Evolutionary conservation across 2,888 invertebrate genomes (phyloP).

Genomic region (Dascillus cervinus): DNA sequence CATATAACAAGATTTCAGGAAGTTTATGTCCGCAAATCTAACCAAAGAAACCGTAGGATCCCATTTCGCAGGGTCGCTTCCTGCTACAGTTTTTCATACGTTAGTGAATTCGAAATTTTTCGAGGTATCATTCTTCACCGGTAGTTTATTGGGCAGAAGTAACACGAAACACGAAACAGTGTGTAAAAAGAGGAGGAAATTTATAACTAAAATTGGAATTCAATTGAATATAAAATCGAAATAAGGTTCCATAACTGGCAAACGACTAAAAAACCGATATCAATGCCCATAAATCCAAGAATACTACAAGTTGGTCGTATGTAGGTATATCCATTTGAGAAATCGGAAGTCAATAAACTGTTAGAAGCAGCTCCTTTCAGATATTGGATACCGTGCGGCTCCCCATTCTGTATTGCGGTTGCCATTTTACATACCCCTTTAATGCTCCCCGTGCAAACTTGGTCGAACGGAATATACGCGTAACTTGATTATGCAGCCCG

Average conservation of each 20-base stretch:
- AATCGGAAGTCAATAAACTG: conserved; percentile 18
- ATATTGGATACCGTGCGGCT: conserved; percentile 15
- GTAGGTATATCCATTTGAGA: conserved; percentile 11
- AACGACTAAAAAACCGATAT: conserved; percentile 10
- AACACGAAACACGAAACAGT: too few relatives aligned
- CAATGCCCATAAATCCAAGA: conserved; percentile 7
- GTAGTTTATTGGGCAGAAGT: too few relatives aligned
- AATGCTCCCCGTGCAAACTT: conserved; percentile 19
- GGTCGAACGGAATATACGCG: conserved; percentile 16
- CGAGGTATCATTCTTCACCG: too few relatives aligned
- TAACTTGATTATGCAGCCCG: conserved; percentile 19
- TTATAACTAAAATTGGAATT: too few relatives aligned
- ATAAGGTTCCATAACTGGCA: conserved; percentile 3
- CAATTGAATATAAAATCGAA: conserved; percentile 2
- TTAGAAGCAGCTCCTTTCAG: conserved; percentile 7
- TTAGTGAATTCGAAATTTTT: too few relatives aligned
- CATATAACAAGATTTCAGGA: too few relatives aligned
- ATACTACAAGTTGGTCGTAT: conserved; percentile 9
- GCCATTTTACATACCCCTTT: conserved; percentile 19
- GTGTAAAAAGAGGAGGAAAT: too few relatives aligned
- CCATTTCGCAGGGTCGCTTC: too few relatives aligned
- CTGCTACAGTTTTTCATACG: too few relatives aligned
- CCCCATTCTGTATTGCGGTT: conserved; percentile 16
- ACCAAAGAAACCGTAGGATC: too few relatives aligned
- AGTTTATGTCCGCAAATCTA: too few relatives aligned